These are phyloP conservation scores for Enteromius argenteus DNA, from an alignment of 2,797 vertebrate genomes.

Conservation along the genomic window DNA sequence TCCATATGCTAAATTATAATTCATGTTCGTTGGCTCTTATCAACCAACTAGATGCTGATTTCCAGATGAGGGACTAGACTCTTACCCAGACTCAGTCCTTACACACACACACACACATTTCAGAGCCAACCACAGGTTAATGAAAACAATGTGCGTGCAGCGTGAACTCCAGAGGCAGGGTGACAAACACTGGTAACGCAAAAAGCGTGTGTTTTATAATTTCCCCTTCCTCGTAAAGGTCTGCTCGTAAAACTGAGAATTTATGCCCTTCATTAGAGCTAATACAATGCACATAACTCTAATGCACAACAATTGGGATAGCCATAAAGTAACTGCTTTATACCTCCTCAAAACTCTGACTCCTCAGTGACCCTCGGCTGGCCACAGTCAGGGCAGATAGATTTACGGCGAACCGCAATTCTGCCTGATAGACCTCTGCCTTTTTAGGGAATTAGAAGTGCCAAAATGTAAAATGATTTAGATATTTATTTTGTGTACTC, in stretches of 20 bases:
- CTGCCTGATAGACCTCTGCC: constrained; percentile 74
- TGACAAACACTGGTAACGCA: constrained; percentile 81
- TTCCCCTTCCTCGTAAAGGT: constrained; percentile 79
- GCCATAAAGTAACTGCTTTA: constrained; percentile 85
- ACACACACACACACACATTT: constrained; percentile 71
- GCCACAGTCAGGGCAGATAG: constrained; percentile 74
- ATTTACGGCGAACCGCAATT: constrained; percentile 77
- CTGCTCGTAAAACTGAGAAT: constrained; percentile 82
- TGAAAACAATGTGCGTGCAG: constrained; percentile 73
- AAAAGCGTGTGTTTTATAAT: constrained; percentile 85
- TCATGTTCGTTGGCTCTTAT: constrained; percentile 45
- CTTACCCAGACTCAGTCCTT: constrained; percentile 67
- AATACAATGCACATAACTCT: constrained; percentile 88
- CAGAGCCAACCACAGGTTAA: constrained; percentile 78
- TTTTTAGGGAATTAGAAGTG: constrained; percentile 83
- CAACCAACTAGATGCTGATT: constrained; percentile 39
- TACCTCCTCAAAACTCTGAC: constrained; percentile 83
- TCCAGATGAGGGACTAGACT: constrained; percentile 40
- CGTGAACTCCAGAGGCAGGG: constrained; percentile 73
- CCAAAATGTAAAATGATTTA: constrained; percentile 81
- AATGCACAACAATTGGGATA: constrained; percentile 85
- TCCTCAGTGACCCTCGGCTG: constrained; percentile 79
- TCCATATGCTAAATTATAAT: background rate
- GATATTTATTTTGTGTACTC: constrained; percentile 78
- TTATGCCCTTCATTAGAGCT: constrained; percentile 85